Conservation (phyloP, 2,113 vertebrate species). For the Thalassarche chlororhynchos region DNA sequence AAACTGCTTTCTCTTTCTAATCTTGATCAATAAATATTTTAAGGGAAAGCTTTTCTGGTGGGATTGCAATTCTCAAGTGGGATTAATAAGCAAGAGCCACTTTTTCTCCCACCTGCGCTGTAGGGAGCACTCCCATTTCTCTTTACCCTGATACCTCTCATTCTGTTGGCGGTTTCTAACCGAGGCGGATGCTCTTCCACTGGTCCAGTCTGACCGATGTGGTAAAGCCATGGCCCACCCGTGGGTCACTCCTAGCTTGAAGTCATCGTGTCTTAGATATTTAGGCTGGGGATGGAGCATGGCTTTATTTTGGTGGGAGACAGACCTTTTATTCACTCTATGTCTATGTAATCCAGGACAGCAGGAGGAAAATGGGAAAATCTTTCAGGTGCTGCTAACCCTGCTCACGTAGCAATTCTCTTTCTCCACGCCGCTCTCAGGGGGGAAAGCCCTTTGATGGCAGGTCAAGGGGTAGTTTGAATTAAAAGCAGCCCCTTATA, state of each 20-base stretch:
- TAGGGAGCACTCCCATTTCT: background rate
- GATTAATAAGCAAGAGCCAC: background rate
- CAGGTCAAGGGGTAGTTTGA: background rate
- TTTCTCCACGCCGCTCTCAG: background rate
- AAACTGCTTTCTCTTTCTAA: background rate
- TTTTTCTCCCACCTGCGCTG: background rate
- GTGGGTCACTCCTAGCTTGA: background rate
- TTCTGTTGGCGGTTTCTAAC: background rate
- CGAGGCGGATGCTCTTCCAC: rapidly evolving
- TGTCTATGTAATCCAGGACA: background rate
- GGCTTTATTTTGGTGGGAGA: background rate
- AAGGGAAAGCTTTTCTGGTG: background rate
- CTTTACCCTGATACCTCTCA: background rate
- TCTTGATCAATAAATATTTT: background rate
- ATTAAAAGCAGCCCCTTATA: background rate
- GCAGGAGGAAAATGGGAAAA: background rate
- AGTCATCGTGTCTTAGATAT: no score
- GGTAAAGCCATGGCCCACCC: rapidly evolving
- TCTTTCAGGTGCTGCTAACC: background rate
- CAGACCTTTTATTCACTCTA: background rate
- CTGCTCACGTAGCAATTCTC: rapidly evolving
- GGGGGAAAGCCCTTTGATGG: background rate
- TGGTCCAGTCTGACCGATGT: rapidly evolving
- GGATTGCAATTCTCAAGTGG: background rate
- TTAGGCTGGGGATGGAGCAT: background rate